These are phyloP conservation scores for Boleophthalmus pectinirostris DNA, from an alignment of 2,113 vertebrate genomes.

Conservation along the genomic window DNA sequence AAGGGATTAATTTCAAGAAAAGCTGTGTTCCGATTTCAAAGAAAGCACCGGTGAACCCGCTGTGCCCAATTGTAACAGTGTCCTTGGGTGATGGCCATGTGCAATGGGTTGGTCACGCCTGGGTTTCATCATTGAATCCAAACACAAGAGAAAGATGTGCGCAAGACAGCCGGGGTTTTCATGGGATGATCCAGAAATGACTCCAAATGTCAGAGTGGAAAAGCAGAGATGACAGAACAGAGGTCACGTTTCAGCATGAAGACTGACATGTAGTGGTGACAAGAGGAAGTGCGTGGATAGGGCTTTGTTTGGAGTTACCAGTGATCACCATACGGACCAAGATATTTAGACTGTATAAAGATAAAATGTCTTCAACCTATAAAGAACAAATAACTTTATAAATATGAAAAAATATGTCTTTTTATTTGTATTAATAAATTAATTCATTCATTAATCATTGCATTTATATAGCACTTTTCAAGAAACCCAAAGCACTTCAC, in stretches of 20 bases:
- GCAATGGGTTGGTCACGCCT: conserved; percentile 49
- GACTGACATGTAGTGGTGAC: conserved; percentile 61
- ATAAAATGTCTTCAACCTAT: background rate
- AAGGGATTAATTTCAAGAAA: conserved; percentile 46
- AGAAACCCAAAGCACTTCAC: no score
- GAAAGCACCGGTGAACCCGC: conserved; percentile 15
- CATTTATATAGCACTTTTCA: no score
- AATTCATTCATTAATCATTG: no score
- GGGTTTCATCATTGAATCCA: conserved; percentile 49
- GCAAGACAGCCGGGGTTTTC: conserved; percentile 19
- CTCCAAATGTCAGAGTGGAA: conserved; percentile 45
- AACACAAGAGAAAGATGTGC: conserved; percentile 35
- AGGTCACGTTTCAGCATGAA: conserved; percentile 52
- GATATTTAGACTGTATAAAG: background rate
- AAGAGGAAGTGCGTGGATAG: conserved; percentile 39
- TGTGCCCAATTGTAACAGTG: conserved; percentile 33
- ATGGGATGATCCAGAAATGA: conserved; percentile 34
- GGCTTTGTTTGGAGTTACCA: conserved; percentile 25
- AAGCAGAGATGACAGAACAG: conserved; percentile 40
- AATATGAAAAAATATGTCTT: background rate
- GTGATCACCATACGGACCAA: conserved; percentile 5
- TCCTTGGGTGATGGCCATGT: conserved; percentile 43
- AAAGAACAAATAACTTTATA: background rate
- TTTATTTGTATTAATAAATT: no score
- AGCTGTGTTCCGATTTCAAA: conserved; percentile 56